phyloP scores from a whole-genome alignment of 2,797 vertebrate genomes.

The Babyrousa celebensis region DNA sequence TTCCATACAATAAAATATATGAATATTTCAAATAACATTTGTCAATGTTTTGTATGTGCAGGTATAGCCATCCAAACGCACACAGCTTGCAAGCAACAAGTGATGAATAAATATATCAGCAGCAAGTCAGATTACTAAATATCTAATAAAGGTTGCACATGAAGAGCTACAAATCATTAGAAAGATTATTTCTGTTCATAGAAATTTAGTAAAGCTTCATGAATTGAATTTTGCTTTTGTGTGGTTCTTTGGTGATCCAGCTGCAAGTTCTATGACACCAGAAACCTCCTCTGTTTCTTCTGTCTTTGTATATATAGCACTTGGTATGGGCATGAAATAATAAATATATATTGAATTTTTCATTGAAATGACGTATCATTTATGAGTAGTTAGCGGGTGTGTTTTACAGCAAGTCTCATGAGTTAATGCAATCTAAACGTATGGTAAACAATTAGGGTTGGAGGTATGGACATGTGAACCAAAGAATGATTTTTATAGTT shows the following conservation, averaged over 20 bases:
- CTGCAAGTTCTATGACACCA: background rate
- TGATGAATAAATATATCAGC: background rate
- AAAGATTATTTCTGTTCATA: background rate
- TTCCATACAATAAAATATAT: background rate
- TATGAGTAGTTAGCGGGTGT: background rate
- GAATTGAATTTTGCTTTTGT: background rate
- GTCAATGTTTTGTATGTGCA: background rate
- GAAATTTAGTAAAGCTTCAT: background rate
- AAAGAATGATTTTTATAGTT: conserved; percentile 7
- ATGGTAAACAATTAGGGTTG: background rate
- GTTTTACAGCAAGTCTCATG: background rate
- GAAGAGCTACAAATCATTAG: background rate
- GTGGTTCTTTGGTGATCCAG: background rate
- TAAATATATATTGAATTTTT: conserved; percentile 35
- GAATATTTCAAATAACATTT: conserved; percentile 15
- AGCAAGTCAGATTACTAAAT: background rate
- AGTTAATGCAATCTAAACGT: background rate
- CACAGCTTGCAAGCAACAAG: background rate
- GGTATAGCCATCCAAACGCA: background rate
- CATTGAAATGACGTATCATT: background rate
- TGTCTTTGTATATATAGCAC: background rate
- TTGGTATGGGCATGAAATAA: background rate
- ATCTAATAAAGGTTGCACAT: background rate
- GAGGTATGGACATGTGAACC: background rate
- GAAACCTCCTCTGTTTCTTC: background rate